Base-by-base conservation (phyloP, 2,888 invertebrate species). In the Drosophila lacicola region DNA sequence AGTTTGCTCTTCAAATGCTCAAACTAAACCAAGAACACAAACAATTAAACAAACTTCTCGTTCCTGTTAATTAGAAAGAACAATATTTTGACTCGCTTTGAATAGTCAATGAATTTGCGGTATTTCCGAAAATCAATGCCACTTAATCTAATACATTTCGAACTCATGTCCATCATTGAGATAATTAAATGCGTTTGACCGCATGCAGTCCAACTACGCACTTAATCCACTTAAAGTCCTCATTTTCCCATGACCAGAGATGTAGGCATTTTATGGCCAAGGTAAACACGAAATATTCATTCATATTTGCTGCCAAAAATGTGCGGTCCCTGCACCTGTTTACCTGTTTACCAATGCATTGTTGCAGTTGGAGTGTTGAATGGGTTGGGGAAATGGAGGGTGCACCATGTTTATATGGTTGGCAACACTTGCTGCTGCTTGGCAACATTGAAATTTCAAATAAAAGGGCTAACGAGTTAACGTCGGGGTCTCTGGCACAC, bases 391-490 rank as follows among this genome's bases (percentile, higher is more conserved):
- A 34, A 58, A 44, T 21, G 14, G 4, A 33, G 45, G n/a, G 11
- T 5, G 9, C 17, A 34, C 25, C 2, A 8, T 66, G 58, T 50
- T 50, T 74, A 39, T 51, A 13, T 63, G 54, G 21, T 42, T 50
- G 63, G 41, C 46, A 74, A 36, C 65, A 60, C 46, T 50, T 49
- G 29, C 61, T 46, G 41, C 61, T 47, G 71, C 62, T 51, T 56
- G 56, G 64, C 50, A 65, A 72, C 68, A 78, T 79, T 80, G 58
- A 70, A 70, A 64, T 82, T 74, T 66, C 44, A 49, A 71, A 66
- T 63, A 67, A 36, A 25, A 56, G 53, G 37, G 54, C 77, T 62
- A 80, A 70, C 80, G 51, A 66, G 69, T 51, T 49, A 50, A 47
- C 50, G 33, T 42, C 9, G 47, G 46, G 51, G 63, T 47, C 36